phyloP scores from a whole-genome alignment of 2,888 invertebrate species.

The Mimachlamys varia region DNA sequence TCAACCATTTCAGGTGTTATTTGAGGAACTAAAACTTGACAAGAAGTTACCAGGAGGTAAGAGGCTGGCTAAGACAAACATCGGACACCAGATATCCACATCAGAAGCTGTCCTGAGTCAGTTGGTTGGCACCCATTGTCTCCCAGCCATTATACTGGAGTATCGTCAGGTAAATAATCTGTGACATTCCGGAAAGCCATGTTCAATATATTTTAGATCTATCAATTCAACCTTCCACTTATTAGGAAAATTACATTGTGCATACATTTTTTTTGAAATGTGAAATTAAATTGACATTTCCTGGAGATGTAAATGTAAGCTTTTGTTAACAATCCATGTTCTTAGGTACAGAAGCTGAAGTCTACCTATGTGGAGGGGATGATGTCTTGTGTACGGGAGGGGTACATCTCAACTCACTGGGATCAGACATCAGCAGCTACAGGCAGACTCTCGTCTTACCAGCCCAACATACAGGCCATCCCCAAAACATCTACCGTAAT shows the following conservation, averaged over 20 bases:
- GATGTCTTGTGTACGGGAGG: slow-evolving; percentile 67
- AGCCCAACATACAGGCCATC: slow-evolving; percentile 78
- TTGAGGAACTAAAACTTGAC: slow-evolving; percentile 76
- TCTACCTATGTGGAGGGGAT: slow-evolving; percentile 79
- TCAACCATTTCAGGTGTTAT: slow-evolving; percentile 72
- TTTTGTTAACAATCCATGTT: not conserved
- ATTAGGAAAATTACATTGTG: no score
- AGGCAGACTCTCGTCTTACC: slow-evolving; percentile 75
- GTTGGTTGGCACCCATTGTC: slow-evolving; percentile 68
- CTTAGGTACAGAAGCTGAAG: slow-evolving; percentile 77
- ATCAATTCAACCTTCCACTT: no score
- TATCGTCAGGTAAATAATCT: slow-evolving; percentile 79
- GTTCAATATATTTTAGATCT: no score
- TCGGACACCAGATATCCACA: slow-evolving; percentile 74
- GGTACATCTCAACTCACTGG: slow-evolving; percentile 73
- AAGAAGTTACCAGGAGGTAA: slow-evolving; percentile 63
- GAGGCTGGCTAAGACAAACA: slow-evolving; percentile 71
- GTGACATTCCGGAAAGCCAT: not conserved
- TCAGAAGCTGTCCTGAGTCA: slow-evolving; percentile 74
- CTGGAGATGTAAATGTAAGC: not conserved
- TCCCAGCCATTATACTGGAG: slow-evolving; percentile 77
- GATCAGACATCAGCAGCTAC: slow-evolving; percentile 78
- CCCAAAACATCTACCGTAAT: slow-evolving; percentile 74
- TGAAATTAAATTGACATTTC: not conserved
- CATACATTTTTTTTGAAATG: not conserved